A percentile compares a stretch with the other conserved stretches of the same genome.
Evolutionary conservation across 2,888 invertebrate species (phyloP).

Genomic region (Erpobdella octoculata): DNA sequence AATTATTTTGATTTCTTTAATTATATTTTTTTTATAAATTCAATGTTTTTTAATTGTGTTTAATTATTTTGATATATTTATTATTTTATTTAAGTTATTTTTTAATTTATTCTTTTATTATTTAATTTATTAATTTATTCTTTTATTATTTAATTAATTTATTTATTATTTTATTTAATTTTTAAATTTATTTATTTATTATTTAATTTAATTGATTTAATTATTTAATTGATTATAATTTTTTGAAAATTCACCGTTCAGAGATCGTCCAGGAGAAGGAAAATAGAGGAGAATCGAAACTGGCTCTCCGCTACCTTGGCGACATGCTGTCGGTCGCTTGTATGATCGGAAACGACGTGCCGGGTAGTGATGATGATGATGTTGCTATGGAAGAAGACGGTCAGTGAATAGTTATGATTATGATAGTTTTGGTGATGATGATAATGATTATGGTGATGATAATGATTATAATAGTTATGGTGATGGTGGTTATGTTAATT

Average conservation of each 20-base stretch:
- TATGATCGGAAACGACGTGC: background rate
- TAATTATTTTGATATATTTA: no score
- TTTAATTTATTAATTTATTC: no score
- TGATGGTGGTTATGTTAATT: background rate
- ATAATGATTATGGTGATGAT: background rate
- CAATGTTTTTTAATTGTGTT: no score
- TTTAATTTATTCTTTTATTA: no score
- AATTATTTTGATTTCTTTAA: no score
- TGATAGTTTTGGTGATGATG: background rate
- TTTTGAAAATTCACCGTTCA: background rate
- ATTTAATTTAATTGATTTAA: background rate
- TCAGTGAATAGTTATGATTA: background rate
- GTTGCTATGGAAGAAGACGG: background rate
- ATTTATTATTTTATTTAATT: no score
- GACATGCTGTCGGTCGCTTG: background rate
- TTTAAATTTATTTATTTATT: background rate
- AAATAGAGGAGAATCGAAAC: background rate
- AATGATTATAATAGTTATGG: background rate
- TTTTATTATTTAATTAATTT: no score
- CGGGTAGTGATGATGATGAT: background rate
- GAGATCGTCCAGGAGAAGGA: constrained; percentile 3
- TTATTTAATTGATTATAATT: background rate
- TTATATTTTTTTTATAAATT: no score
- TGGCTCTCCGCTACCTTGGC: no score
- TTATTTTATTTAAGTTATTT: no score